phyloP scores from a whole-genome alignment of 2,888 invertebrate genomes.

The Melanophora roralis region DNA sequence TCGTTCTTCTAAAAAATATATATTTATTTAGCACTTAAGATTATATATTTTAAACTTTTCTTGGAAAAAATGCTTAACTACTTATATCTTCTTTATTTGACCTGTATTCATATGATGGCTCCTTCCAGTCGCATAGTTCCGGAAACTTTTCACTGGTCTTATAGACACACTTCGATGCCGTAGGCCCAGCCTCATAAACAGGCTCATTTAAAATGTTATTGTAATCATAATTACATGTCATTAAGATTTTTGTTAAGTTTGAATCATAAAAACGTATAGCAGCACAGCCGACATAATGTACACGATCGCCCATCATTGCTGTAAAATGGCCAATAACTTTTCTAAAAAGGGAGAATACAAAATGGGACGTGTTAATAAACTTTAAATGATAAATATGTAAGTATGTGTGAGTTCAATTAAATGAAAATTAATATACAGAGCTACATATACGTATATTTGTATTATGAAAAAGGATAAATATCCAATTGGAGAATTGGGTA shows the following conservation, averaged over 20 bases:
- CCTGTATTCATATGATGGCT: slow-evolving; percentile 66
- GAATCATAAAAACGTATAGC: slow-evolving; percentile 69
- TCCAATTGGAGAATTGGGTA: too few relatives aligned
- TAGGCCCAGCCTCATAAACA: slow-evolving; percentile 70
- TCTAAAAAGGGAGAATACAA: too few relatives aligned
- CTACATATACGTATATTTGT: too few relatives aligned
- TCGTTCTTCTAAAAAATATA: too few relatives aligned
- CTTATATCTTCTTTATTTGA: slow-evolving; percentile 68
- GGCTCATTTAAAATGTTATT: slow-evolving; percentile 72
- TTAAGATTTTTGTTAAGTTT: slow-evolving; percentile 66
- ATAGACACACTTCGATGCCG: slow-evolving; percentile 70
- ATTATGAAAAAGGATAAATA: too few relatives aligned
- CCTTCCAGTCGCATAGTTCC: slow-evolving; percentile 72
- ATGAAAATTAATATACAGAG: too few relatives aligned
- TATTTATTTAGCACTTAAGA: too few relatives aligned
- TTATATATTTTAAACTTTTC: too few relatives aligned
- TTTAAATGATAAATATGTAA: too few relatives aligned
- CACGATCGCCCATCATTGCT: slow-evolving; percentile 72
- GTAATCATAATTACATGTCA: slow-evolving; percentile 76
- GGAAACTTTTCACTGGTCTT: slow-evolving; percentile 69
- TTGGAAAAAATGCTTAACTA: too few relatives aligned
- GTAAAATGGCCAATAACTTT: slow-evolving; percentile 76
- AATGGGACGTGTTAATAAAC: too few relatives aligned
- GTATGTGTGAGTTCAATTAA: too few relatives aligned
- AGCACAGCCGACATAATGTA: slow-evolving; percentile 74